Evolutionary conservation across 2,113 vertebrate species (phyloP), one percentile per base, ranked within the genome.

Genomic region (Cololabis saira): DNA sequence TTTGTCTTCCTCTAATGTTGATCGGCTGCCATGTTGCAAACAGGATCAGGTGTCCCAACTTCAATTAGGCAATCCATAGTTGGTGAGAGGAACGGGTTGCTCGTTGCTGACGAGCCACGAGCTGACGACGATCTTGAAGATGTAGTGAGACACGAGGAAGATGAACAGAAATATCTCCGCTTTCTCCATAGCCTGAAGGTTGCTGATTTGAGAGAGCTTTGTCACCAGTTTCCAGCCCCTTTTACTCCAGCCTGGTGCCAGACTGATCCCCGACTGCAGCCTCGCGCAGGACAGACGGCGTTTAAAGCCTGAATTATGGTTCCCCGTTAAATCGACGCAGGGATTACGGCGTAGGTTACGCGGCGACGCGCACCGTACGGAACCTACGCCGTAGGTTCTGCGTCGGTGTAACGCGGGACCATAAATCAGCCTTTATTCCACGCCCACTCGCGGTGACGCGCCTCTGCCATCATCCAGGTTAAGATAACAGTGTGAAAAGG

Each of bases 401-500:
- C n/a, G n/a, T n/a, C n/a, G n/a, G n/a, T n/a, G n/a, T n/a, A n/a
- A n/a, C n/a, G n/a, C n/a, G n/a, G n/a, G n/a, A n/a, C n/a, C n/a
- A n/a, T n/a, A n/a, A n/a, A n/a, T n/a, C n/a, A n/a, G n/a, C n/a
- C n/a, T n/a, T n/a, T 80, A 73, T 76, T 61, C 30, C 84, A 82
- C 90, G 81, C 90, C 90, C 69, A 81, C 77, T 12, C 54, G 14
- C 62, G n/a, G 61, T 92, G 86, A 92, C 89, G 87, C 58, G 59
- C 17, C 50, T 59, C 67, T 21, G 54, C 64, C 21, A 41, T 52
- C 74, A 78, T 67, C 64, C 75, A 45, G 57, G 66, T 83, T 60
- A 56, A 49, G 43, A 58, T 5, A 40, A 3, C 17, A 5, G 21
- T 27, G 33, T 17, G n/a, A n/a, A n/a, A n/a, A n/a, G n/a, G n/a